Percentiles rank a stretch among this genome's conserved stretches.
Conservation (phyloP, 2,888 invertebrate genomes). For the Silvanus unidentatus region DNA sequence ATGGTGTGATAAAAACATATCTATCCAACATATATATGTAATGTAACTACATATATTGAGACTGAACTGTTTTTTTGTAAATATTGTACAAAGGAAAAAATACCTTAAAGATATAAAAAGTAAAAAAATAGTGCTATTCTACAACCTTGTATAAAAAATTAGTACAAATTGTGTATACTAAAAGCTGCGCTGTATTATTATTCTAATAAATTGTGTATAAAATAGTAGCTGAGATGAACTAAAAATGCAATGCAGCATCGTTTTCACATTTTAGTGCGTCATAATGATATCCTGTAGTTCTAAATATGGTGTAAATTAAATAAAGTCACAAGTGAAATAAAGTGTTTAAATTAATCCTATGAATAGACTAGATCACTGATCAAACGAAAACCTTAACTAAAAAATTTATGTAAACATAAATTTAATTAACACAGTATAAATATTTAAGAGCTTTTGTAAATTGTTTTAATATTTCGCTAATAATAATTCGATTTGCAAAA, state of each 20-base stretch:
- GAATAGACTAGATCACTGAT: too few species aligned
- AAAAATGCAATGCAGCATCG: slow-evolving; percentile 12
- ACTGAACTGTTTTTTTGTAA: slow-evolving; percentile 31
- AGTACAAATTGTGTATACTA: slow-evolving; percentile 26
- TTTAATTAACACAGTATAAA: too few species aligned
- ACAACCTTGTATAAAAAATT: slow-evolving; percentile 6
- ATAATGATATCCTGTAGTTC: slow-evolving; percentile 19
- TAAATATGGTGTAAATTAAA: slow-evolving; percentile 29
- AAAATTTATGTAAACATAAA: too few species aligned
- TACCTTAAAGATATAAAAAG: too few species aligned
- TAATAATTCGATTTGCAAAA: too few species aligned
- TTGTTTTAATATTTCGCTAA: too few species aligned
- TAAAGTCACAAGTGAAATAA: slow-evolving; percentile 27
- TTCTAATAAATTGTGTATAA: too few species aligned
- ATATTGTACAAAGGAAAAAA: slow-evolving; percentile 20
- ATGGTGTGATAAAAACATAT: slow-evolving; percentile 28
- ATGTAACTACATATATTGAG: too few species aligned
- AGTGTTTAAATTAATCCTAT: not conserved
- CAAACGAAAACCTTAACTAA: too few species aligned
- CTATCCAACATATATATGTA: slow-evolving; percentile 16
- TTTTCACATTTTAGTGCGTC: slow-evolving; percentile 20
- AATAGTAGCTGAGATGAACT: slow-evolving; percentile 13
- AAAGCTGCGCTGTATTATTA: slow-evolving; percentile 18
- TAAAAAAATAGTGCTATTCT: slow-evolving; percentile 1
- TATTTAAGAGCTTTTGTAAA: too few species aligned